A percentile compares a stretch with the other conserved stretches of the same genome.
Conservation (phyloP, 2,113 vertebrate species). For the Bubo blakistoni region DNA sequence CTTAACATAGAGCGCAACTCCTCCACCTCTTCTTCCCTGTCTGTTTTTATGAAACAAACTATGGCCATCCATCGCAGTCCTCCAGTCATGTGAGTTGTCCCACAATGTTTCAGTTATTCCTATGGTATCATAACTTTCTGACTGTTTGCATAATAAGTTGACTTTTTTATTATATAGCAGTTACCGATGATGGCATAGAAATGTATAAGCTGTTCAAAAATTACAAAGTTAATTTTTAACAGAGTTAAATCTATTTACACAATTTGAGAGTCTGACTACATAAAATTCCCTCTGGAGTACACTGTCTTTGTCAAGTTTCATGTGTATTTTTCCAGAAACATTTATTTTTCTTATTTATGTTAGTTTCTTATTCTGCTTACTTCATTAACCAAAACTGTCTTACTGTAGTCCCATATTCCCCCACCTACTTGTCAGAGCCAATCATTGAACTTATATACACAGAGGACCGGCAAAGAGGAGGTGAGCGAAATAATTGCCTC, state of each 20-base stretch:
- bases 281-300: neutral
- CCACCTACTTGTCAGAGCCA: neutral
- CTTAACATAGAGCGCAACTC: too few relatives aligned
- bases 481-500: neutral
- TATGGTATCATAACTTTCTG: too few relatives aligned
- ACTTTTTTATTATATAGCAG: neutral
- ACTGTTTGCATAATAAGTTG: neutral
- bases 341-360: neutral
- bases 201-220: neutral
- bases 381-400: neutral
- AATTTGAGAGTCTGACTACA: neutral
- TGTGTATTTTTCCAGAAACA: neutral
- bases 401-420: neutral
- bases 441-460: neutral
- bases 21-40: too few relatives aligned
- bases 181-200: neutral
- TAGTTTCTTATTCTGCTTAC: neutral
- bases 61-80: too few relatives aligned
- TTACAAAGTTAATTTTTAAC: neutral
- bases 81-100: too few relatives aligned
- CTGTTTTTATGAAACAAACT: too few relatives aligned
- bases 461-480: neutral
- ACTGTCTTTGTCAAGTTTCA: neutral
- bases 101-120: too few relatives aligned
- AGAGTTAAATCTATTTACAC: neutral